These are phyloP conservation scores for Eulemur albifrons DNA, from an alignment of 2,797 vertebrate species.

Conservation along the genomic window DNA sequence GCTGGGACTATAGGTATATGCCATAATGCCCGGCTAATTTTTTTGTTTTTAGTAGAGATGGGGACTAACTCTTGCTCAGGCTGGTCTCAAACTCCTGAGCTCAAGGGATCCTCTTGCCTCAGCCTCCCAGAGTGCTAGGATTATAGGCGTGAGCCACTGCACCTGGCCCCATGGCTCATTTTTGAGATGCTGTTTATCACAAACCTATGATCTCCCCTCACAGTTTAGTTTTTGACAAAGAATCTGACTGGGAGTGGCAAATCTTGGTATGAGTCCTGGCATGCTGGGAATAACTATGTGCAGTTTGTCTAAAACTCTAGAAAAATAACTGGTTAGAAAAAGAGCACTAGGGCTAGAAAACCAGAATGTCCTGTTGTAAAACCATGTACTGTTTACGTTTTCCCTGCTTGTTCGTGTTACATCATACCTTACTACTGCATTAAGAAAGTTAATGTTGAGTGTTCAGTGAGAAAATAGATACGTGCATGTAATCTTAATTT, in stretches of 20 bases:
- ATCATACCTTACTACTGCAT: neutral
- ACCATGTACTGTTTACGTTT: neutral
- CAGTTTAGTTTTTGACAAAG: neutral
- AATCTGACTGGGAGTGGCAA: neutral
- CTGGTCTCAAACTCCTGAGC: too few species aligned
- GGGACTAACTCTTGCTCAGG: too few species aligned
- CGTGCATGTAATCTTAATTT: neutral
- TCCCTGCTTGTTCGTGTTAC: neutral
- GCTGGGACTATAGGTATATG: too few species aligned
- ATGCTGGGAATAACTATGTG: neutral
- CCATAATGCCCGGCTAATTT: too few species aligned
- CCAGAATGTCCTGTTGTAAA: neutral
- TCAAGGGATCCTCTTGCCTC: too few species aligned
- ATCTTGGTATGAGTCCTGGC: neutral
- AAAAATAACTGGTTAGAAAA: conserved; percentile 33
- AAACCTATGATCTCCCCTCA: neutral
- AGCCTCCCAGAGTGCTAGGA: too few species aligned
- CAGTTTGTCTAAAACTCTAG: conserved; percentile 4
- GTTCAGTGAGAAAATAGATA: neutral
- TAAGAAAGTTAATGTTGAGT: neutral
- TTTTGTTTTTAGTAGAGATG: too few species aligned
- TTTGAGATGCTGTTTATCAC: conserved; percentile 29
- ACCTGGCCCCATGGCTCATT: neutral
- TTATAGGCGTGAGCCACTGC: too few species aligned
- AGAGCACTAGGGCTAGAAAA: neutral